These are phyloP conservation scores for Hymenopus coronatus DNA, from an alignment of 2,888 invertebrate species.

Conservation along the genomic window DNA sequence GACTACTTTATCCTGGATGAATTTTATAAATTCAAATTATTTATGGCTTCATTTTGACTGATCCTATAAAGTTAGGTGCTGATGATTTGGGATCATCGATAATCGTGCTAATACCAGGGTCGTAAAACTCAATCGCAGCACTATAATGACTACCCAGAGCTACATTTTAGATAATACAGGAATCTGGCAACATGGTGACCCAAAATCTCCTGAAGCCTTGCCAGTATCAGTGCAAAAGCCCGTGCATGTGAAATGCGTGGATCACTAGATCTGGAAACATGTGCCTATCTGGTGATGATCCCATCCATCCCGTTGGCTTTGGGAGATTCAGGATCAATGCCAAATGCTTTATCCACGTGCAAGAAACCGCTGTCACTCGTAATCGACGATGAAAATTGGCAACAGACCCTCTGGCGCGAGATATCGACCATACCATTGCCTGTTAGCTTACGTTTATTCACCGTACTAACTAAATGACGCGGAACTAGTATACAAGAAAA, in stretches of 20 bases:
- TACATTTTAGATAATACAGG: not conserved
- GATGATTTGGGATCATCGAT: too few species aligned
- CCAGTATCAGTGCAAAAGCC: not conserved
- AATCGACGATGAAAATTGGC: not conserved
- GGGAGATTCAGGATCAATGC: not conserved
- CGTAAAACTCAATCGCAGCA: too few species aligned
- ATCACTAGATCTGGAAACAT: not conserved
- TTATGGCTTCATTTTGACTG: too few species aligned
- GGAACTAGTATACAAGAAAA: not conserved
- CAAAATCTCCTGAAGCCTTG: not conserved
- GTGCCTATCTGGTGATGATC: not conserved
- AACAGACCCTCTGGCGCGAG: not conserved
- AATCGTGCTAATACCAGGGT: too few species aligned
- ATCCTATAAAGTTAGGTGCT: too few species aligned
- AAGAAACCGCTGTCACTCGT: not conserved
- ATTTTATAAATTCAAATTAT: too few species aligned
- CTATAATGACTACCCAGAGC: too few species aligned
- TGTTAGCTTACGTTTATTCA: not conserved
- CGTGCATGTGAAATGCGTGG: not conserved
- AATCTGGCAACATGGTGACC: not conserved
- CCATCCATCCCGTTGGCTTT: not conserved
- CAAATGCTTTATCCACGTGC: not conserved
- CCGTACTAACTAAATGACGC: not conserved
- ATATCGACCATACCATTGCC: not conserved
- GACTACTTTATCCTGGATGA: too few species aligned